Conservation (phyloP, 2,113 vertebrate species). For the Hippotragus niger region DNA sequence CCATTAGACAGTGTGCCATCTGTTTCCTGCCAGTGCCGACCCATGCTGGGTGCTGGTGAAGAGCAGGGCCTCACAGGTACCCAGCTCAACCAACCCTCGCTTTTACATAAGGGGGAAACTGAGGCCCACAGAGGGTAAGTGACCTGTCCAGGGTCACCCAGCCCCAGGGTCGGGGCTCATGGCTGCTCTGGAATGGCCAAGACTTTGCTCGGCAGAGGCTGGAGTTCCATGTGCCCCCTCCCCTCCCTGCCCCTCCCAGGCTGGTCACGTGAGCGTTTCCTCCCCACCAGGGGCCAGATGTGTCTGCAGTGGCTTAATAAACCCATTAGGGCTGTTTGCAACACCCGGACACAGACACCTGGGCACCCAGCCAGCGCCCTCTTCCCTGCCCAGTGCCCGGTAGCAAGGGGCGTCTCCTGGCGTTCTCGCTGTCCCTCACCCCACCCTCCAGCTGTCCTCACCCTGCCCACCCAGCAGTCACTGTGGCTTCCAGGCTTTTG, state of each 20-base stretch:
- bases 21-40: neutral
- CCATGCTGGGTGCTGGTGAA: accelerated
- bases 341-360: neutral
- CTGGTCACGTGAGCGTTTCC: neutral
- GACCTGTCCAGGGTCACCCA: neutral
- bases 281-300: neutral
- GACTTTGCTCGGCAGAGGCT: neutral
- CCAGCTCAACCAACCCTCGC: neutral
- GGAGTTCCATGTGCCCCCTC: neutral
- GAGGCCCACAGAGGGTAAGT: neutral
- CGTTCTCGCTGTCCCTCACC: neutral
- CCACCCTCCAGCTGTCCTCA: neutral
- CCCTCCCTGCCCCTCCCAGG: neutral
- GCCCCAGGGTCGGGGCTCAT: neutral
- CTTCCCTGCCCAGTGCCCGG: neutral
- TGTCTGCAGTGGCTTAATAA: neutral
- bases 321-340: neutral
- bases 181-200: neutral
- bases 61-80: neutral
- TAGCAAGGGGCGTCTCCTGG: neutral
- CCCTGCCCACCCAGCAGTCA: neutral
- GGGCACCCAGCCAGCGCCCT: neutral
- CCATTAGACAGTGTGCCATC: neutral
- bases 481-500: neutral
- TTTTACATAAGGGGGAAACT: neutral